Evolutionary conservation across 2,888 invertebrate genomes (phyloP).

Genomic region (Yponomeuta evonymella): DNA sequence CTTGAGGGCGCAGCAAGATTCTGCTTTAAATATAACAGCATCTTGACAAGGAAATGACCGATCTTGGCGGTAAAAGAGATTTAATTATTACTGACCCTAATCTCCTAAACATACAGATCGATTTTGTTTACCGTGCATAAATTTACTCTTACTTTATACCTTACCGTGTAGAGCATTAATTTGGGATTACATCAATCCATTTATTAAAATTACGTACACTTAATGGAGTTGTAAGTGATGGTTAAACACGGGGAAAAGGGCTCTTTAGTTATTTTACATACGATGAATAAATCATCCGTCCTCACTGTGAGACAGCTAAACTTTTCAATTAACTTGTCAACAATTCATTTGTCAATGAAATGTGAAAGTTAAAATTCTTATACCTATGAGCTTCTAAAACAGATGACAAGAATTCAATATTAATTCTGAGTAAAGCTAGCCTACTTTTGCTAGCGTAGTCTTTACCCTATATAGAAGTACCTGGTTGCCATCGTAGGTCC

Average conservation of each 20-base stretch:
- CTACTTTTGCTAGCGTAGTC: too few species aligned
- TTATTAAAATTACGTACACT: not conserved
- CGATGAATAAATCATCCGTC: not conserved
- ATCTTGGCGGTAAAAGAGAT: not conserved
- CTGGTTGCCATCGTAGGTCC: conserved; percentile 99
- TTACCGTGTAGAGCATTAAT: not conserved
- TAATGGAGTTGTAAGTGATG: not conserved
- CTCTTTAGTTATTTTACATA: not conserved
- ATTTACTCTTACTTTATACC: not conserved
- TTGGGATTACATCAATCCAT: not conserved
- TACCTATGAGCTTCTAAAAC: too few species aligned
- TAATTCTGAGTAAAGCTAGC: too few species aligned
- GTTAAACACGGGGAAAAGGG: not conserved
- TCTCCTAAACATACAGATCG: too few species aligned
- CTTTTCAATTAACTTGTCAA: not conserved
- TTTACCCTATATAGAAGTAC: conserved; percentile 65
- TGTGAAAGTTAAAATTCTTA: too few species aligned
- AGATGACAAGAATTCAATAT: too few species aligned
- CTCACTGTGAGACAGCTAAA: not conserved
- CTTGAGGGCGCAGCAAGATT: too few species aligned
- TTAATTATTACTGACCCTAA: not conserved
- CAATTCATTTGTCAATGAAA: not conserved
- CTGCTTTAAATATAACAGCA: too few species aligned
- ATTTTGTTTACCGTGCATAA: not conserved
- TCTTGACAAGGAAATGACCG: too few species aligned